Evolutionary conservation across 2,888 invertebrate genomes (phyloP).

Genomic region (Crioceris asparagi): DNA sequence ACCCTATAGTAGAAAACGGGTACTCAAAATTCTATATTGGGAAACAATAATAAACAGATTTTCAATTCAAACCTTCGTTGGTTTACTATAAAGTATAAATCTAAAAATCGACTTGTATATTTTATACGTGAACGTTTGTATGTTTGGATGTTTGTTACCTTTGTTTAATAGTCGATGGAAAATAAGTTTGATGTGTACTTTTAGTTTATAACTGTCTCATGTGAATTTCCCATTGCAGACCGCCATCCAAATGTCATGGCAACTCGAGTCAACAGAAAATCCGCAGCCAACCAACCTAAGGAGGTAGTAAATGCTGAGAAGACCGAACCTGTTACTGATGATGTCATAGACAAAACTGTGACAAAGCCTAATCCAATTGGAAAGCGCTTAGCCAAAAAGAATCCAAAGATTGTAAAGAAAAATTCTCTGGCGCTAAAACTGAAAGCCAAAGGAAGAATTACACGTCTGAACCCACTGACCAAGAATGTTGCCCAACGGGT

Average conservation of each 20-base stretch:
- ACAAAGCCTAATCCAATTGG: slow-evolving; percentile 16
- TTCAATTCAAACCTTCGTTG: no score
- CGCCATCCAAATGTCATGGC: slow-evolving; percentile 36
- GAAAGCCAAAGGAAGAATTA: slow-evolving; percentile 28
- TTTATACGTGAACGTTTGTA: no score
- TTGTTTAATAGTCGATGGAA: no score
- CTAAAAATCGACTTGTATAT: no score
- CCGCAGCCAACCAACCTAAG: slow-evolving; percentile 21
- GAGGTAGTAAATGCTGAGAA: slow-evolving; percentile 27
- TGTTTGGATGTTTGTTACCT: no score
- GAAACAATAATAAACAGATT: no score
- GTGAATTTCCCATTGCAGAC: no score
- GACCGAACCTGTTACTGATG: slow-evolving; percentile 10
- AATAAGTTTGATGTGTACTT: no score
- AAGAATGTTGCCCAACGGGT: slow-evolving; percentile 29
- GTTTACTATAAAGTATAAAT: no score
- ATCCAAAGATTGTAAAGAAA: slow-evolving; percentile 21
- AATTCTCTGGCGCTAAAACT: slow-evolving; percentile 24
- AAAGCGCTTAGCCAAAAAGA: slow-evolving; percentile 20
- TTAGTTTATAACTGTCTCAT: no score
- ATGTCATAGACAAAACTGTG: slow-evolving; percentile 7
- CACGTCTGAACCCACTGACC: slow-evolving; percentile 23
- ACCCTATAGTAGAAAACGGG: no score
- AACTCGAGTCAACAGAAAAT: slow-evolving; percentile 36
- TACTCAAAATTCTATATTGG: no score